Evolutionary conservation across 2,797 vertebrate genomes (phyloP), one percentile per base, ranked within the genome.

Genomic region (Sardinella longiceps): DNA sequence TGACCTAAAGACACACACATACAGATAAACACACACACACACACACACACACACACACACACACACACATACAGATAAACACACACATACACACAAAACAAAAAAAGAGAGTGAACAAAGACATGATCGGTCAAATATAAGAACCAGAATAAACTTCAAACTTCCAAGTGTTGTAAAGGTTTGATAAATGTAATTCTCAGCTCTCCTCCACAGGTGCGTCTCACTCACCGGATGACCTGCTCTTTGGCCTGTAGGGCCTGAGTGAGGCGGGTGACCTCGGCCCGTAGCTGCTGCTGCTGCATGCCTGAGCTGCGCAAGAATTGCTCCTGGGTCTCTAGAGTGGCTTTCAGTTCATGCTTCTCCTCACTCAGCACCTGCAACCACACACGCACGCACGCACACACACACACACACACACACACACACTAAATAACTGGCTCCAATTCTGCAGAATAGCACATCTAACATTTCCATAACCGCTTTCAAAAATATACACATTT

Each of bases 341-440:
- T 94, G 84, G 93, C 92, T 50, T 88, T 94, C 56, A 96, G 93
- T 30, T 96, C 96, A 80, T 91, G 93, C 86, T 96, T 95, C 90
- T 97, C 96, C 88, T 95, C 95, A 81, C 94, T 93, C 1, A 95
- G 88, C 83, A 93, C 90, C 97, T 97, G 91, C 60, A 66, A 10
- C 15, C 25, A 30, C n/a, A 63, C 58, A 63, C 43, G n/a, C 48
- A 70, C 43, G 37, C 80, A 25, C n/a, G 5, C 25, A 53, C 33
- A 1, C 18, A 14, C 45, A 58, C 20, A n/a, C 53, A 58, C 53
- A 58, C 53, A 58, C 56, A 60, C 58, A 25, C 14, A 53, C 50
- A 18, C 51, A 53, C 18, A 5, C 23, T 58, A 23, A 58, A n/a
- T 58, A 23, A 23, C 53, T n/a, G 53, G 53, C 6, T 58, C 20